These are phyloP conservation scores for Trichogramma dendrolimi DNA, from an alignment of 2,888 invertebrate genomes.

Conservation along the genomic window DNA sequence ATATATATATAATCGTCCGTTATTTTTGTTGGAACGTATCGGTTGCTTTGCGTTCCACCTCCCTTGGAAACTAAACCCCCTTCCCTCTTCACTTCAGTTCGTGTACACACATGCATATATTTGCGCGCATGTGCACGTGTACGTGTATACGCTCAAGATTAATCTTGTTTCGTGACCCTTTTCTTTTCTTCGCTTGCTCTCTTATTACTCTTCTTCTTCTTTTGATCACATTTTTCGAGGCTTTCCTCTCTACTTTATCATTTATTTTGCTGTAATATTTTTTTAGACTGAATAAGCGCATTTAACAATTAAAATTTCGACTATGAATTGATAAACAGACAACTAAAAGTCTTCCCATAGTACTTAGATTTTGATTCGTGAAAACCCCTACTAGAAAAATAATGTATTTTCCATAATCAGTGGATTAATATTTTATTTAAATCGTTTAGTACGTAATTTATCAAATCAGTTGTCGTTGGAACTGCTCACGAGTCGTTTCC, in stretches of 20 bases:
- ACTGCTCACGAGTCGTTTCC: too few relatives aligned
- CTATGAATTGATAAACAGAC: too few relatives aligned
- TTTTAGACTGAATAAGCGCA: too few relatives aligned
- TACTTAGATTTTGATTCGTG: too few relatives aligned
- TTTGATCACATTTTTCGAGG: background rate
- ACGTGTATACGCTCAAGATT: conserved; percentile 10
- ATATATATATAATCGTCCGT: conserved; percentile 32
- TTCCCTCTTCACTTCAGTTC: background rate
- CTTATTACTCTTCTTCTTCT: conserved; percentile 16
- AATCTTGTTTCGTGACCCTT: conserved; percentile 18
- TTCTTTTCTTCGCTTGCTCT: conserved; percentile 9
- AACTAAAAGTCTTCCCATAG: too few relatives aligned
- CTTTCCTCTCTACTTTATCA: conserved; percentile 2
- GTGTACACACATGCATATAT: background rate
- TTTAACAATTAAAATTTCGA: too few relatives aligned
- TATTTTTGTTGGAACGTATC: conserved; percentile 31
- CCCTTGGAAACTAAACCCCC: background rate
- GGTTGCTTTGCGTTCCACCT: conserved; percentile 14
- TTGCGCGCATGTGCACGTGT: background rate
- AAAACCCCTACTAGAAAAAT: too few relatives aligned
- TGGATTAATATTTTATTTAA: too few relatives aligned
- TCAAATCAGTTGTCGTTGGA: too few relatives aligned
- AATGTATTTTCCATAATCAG: too few relatives aligned
- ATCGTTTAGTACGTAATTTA: too few relatives aligned
- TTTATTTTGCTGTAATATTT: background rate